These are phyloP conservation scores for Acleris laterana DNA, from an alignment of 2,888 invertebrate species.

Conservation along the genomic window DNA sequence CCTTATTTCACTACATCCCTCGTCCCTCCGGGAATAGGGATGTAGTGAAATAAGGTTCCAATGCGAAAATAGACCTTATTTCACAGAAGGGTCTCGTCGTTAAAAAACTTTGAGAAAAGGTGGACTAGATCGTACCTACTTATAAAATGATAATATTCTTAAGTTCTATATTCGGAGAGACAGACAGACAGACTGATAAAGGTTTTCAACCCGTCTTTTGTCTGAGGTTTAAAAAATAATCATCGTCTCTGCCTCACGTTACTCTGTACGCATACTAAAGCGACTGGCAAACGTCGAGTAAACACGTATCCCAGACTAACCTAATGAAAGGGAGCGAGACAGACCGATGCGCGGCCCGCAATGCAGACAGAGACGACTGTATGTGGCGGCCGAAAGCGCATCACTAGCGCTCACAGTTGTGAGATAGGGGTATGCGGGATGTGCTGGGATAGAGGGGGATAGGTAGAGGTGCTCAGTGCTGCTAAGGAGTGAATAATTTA, in stretches of 20 bases:
- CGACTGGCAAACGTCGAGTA: slow-evolving; percentile 79
- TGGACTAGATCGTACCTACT: too few species aligned
- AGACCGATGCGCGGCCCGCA: slow-evolving; percentile 43
- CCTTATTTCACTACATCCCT: too few species aligned
- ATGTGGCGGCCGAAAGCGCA: slow-evolving; percentile 81
- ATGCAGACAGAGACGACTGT: slow-evolving; percentile 58
- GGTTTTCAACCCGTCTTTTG: not conserved
- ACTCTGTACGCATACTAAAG: slow-evolving; percentile 64
- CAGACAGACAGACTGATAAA: too few species aligned
- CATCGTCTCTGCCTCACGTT: slow-evolving; percentile 31
- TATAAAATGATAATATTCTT: too few species aligned
- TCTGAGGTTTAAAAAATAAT: not conserved
- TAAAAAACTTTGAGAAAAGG: too few species aligned
- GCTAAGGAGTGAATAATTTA: slow-evolving; percentile 77
- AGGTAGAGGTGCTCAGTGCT: slow-evolving; percentile 68
- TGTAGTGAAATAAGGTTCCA: too few species aligned
- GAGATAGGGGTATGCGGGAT: slow-evolving; percentile 49
- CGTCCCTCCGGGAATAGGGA: too few species aligned
- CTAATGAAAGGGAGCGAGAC: slow-evolving; percentile 79
- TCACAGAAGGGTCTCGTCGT: too few species aligned
- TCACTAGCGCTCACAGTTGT: slow-evolving; percentile 60
- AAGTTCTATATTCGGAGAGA: too few species aligned
- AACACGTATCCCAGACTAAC: slow-evolving; percentile 78
- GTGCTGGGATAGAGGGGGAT: slow-evolving; percentile 50
- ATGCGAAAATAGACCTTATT: too few species aligned